phyloP scores from a whole-genome alignment of 92 coral and sea anemone genomes.

The Porites evermanni region DNA sequence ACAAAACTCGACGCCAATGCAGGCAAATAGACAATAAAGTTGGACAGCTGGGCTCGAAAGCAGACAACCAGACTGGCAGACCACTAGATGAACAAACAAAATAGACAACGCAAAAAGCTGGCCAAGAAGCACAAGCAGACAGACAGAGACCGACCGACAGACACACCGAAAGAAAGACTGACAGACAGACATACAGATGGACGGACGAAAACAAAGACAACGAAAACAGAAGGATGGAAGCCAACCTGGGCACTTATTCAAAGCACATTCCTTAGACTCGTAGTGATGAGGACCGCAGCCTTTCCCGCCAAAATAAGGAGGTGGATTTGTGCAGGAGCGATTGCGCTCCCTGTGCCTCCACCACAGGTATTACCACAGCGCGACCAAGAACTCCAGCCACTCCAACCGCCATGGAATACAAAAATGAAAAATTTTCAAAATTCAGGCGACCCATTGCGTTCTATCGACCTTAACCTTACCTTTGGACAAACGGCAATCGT shows the following conservation, averaged over 20 bases:
- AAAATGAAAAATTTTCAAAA: too few species aligned
- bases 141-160: background rate
- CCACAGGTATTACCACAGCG: conserved; percentile 21
- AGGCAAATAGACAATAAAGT: too few species aligned
- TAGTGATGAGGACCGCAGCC: conserved; percentile 30
- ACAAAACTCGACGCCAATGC: too few species aligned
- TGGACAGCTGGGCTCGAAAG: too few species aligned
- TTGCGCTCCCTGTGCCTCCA: conserved; percentile 17
- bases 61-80: too few species aligned
- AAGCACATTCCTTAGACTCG: conserved; percentile 14
- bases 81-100: too few species aligned
- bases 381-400: conserved; percentile 28
- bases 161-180: too few species aligned
- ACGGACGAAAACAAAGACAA: background rate
- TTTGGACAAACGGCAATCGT: too few species aligned
- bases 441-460: too few species aligned
- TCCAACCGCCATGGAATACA: conserved; percentile 27
- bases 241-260: conserved; percentile 9
- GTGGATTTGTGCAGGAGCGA: conserved; percentile 30
- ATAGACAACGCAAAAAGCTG: too few species aligned
- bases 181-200: background rate
- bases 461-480: too few species aligned
- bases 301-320: conserved; percentile 21
- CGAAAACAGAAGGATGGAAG: background rate
- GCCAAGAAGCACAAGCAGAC: background rate